Evolutionary conservation across 2,113 vertebrate genomes (phyloP).

Genomic region (Oxyura jamaicensis): DNA sequence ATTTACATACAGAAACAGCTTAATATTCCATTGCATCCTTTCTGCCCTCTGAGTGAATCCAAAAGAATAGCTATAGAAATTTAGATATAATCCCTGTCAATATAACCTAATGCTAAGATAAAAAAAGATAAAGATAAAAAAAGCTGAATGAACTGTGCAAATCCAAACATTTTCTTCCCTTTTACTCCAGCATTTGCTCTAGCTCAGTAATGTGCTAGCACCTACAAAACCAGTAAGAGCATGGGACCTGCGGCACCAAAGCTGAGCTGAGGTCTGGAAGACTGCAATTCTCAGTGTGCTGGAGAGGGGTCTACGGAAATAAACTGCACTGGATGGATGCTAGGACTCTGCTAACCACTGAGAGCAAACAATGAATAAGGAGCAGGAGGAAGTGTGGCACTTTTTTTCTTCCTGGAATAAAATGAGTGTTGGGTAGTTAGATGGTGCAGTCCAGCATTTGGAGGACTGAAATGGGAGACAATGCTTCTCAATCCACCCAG

Average conservation of each 20-base stretch:
- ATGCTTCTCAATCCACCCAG: background rate
- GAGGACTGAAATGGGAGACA: background rate
- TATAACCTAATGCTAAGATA: background rate
- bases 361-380: background rate
- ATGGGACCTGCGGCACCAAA: fast-evolving
- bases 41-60: background rate
- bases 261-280: background rate
- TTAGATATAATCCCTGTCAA: background rate
- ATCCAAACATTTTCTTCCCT: background rate
- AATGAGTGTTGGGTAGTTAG: background rate
- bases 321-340: background rate
- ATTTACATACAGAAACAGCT: background rate
- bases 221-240: background rate
- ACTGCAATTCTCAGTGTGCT: background rate
- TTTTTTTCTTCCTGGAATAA: background rate
- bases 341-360: background rate
- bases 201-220: background rate
- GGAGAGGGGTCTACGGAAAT: background rate
- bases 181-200: background rate
- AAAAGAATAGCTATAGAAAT: background rate
- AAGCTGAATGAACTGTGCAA: background rate
- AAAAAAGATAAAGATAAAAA: background rate
- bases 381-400: background rate
- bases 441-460: background rate
- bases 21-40: background rate